phyloP scores from a whole-genome alignment of 2,113 vertebrate species.

The Corynorhinus townsendii region DNA sequence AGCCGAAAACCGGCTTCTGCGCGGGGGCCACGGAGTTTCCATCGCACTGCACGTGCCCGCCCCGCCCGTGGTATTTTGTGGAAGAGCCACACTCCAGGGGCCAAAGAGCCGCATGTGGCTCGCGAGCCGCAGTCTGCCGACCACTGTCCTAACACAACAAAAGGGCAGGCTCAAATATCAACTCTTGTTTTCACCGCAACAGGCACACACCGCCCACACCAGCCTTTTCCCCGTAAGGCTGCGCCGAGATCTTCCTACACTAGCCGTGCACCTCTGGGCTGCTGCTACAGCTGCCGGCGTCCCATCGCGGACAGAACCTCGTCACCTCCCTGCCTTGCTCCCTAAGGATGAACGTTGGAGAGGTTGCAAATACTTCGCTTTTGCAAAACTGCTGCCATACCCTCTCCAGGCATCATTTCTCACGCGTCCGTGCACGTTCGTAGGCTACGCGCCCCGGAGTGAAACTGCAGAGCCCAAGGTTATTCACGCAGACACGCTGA shows the following conservation, averaged over 20 bases:
- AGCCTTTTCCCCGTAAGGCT: not conserved
- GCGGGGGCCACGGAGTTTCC: no score
- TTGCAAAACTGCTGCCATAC: not conserved
- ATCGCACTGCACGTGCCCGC: no score
- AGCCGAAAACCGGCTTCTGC: no score
- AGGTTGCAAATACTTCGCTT: not conserved
- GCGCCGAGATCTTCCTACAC: not conserved
- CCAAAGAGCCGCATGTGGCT: no score
- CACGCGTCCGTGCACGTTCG: rapidly evolving
- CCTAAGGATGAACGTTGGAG: not conserved
- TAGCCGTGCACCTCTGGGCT: rapidly evolving
- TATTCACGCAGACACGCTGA: rapidly evolving
- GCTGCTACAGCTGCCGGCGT: not conserved
- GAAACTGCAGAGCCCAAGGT: not conserved
- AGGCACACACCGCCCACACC: not conserved
- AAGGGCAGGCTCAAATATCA: not conserved
- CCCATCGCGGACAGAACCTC: rapidly evolving
- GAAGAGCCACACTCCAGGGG: no score
- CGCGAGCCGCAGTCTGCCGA: no score
- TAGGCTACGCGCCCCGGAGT: not conserved
- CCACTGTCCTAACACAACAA: not conserved
- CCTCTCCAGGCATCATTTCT: rapidly evolving
- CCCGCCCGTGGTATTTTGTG: no score
- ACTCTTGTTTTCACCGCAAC: not conserved
- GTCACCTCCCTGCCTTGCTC: rapidly evolving